Evolutionary conservation across 2,888 invertebrate genomes (phyloP).

Genomic region (Macropis europaea): DNA sequence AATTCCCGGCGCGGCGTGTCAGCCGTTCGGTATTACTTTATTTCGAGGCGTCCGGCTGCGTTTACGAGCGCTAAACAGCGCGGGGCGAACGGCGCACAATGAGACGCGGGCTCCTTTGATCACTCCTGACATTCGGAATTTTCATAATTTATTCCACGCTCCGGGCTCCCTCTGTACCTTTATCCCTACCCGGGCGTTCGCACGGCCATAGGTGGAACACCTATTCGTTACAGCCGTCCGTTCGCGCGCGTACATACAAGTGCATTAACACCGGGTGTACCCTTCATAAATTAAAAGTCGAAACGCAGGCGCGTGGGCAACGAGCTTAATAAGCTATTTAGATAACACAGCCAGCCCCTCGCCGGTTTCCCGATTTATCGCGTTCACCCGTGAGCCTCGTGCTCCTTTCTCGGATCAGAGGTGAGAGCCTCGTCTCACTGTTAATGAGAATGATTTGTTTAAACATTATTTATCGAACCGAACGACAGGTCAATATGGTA

Average conservation of each 20-base stretch:
- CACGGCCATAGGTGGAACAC: slow-evolving; percentile 43
- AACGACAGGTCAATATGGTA: too few species aligned
- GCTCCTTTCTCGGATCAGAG: neutral
- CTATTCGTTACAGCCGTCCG: slow-evolving; percentile 56
- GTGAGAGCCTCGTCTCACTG: too few species aligned
- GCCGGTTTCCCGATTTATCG: slow-evolving; percentile 57
- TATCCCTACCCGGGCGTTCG: slow-evolving; percentile 12
- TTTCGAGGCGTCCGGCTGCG: slow-evolving; percentile 48
- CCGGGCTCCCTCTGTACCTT: slow-evolving; percentile 28
- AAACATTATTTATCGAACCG: too few species aligned
- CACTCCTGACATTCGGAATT: slow-evolving; percentile 74
- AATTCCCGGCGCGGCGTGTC: slow-evolving; percentile 59
- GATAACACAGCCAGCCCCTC: slow-evolving; percentile 45
- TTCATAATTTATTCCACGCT: slow-evolving; percentile 75
- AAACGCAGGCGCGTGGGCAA: slow-evolving; percentile 60
- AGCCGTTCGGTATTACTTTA: slow-evolving; percentile 49
- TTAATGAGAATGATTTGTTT: too few species aligned
- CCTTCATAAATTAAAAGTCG: slow-evolving; percentile 62
- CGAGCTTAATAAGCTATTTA: slow-evolving; percentile 65
- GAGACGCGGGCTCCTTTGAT: slow-evolving; percentile 73
- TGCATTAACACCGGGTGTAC: slow-evolving; percentile 58
- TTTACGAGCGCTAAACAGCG: slow-evolving; percentile 64
- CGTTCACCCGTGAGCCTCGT: slow-evolving; percentile 19
- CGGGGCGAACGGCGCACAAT: slow-evolving; percentile 62
- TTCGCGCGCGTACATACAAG: slow-evolving; percentile 47